Evolutionary conservation across 2,113 vertebrate species (phyloP).

Genomic region (Clarias gariepinus): DNA sequence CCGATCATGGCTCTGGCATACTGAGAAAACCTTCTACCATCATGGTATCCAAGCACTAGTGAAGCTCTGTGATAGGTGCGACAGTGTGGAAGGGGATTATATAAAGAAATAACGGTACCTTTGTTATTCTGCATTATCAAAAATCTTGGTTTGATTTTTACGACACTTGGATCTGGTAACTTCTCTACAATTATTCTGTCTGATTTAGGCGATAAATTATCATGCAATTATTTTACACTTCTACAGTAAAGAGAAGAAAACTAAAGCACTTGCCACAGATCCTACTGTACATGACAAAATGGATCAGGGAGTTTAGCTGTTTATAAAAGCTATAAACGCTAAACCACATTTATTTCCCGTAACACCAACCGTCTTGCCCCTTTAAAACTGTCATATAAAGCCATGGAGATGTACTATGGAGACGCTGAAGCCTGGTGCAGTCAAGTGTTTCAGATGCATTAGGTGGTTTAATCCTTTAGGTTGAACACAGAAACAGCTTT

Average conservation of each 20-base stretch:
- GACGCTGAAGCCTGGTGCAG: neutral
- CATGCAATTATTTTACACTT: neutral
- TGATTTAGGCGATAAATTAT: neutral
- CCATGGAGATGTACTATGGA: neutral
- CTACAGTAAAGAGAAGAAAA: no score
- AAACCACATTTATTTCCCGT: conserved; percentile 43
- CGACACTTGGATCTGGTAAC: neutral
- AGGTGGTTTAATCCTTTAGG: neutral
- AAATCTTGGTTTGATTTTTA: no score
- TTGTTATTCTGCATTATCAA: no score
- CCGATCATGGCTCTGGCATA: no score
- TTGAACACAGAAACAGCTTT: conserved; percentile 24
- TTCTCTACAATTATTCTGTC: neutral
- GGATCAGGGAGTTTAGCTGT: conserved; percentile 47
- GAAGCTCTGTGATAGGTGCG: no score
- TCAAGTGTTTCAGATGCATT: neutral
- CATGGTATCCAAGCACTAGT: no score
- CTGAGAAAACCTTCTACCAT: no score
- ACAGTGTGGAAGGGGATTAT: no score
- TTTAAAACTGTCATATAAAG: conserved; percentile 16
- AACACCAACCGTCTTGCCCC: neutral
- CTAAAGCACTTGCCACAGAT: conserved; percentile 37
- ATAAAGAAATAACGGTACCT: no score
- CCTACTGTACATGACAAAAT: conserved; percentile 40
- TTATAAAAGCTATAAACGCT: conserved; percentile 46